Evolutionary conservation across 2,113 vertebrate genomes (phyloP).

Genomic region (Strix uralensis): DNA sequence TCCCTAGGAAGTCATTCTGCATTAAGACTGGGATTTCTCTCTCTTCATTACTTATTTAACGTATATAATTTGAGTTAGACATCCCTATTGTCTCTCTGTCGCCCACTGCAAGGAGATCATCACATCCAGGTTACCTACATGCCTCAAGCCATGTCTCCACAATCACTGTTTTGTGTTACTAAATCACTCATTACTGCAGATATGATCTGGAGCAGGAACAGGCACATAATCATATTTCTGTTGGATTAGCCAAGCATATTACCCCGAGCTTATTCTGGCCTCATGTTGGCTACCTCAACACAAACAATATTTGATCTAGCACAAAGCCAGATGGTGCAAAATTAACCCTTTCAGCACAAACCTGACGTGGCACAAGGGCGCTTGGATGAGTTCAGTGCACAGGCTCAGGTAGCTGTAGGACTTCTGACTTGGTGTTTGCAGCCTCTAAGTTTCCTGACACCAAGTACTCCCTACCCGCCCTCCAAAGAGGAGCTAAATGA

Average conservation of each 20-base stretch:
- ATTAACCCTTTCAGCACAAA: conserved; percentile 6
- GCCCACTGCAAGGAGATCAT: background rate
- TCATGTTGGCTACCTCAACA: background rate
- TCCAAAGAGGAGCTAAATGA: background rate
- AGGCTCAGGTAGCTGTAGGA: background rate
- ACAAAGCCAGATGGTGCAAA: conserved; percentile 19
- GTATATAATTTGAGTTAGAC: background rate
- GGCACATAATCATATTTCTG: conserved; percentile 18
- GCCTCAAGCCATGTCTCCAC: background rate
- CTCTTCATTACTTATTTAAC: background rate
- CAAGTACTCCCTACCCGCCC: background rate
- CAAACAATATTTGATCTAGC: conserved; percentile 34
- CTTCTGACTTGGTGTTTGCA: background rate
- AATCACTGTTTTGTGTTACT: background rate
- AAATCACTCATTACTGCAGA: background rate
- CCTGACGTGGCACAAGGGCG: background rate
- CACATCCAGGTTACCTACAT: background rate
- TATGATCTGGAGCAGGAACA: background rate
- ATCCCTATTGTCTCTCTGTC: background rate
- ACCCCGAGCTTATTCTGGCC: background rate
- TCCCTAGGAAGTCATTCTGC: background rate
- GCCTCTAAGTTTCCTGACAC: background rate
- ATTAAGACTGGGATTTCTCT: background rate
- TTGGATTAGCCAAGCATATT: conserved; percentile 14
- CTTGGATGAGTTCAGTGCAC: background rate